Conservation (phyloP, 2,888 invertebrate genomes). For the Drosophila ezoana region DNA sequence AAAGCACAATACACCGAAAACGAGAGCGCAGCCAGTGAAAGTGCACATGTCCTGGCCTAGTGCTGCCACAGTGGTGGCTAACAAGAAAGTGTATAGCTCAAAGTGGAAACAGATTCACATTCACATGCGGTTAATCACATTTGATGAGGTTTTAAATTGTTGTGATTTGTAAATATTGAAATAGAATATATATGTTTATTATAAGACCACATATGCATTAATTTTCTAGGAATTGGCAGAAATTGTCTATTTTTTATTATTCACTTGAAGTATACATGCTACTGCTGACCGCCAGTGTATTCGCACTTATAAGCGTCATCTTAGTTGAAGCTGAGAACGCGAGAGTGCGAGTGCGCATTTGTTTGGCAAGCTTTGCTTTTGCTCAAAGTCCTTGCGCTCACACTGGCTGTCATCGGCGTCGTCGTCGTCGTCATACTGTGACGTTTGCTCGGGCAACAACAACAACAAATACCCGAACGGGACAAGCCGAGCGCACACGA, state of each 20-base stretch:
- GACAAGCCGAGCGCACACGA: slow-evolving; percentile 37
- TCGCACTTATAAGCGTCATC: slow-evolving; percentile 28
- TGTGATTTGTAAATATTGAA: too few species aligned
- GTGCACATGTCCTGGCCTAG: slow-evolving; percentile 71
- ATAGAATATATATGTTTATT: too few species aligned
- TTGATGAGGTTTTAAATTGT: too few species aligned
- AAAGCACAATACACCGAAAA: slow-evolving; percentile 67
- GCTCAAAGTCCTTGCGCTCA: slow-evolving; percentile 53
- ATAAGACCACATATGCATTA: too few species aligned
- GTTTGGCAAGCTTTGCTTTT: slow-evolving; percentile 58
- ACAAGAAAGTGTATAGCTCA: background rate
- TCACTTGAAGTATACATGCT: background rate
- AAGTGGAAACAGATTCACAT: background rate
- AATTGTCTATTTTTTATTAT: too few species aligned
- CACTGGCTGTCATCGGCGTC: slow-evolving; percentile 30
- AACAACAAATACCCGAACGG: slow-evolving; percentile 36
- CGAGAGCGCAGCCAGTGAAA: slow-evolving; percentile 74
- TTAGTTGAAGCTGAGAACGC: slow-evolving; percentile 26
- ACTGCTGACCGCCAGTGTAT: slow-evolving; percentile 47
- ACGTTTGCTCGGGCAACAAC: slow-evolving; percentile 53
- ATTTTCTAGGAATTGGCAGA: too few species aligned
- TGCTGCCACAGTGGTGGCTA: slow-evolving; percentile 44
- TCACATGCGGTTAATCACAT: too few species aligned
- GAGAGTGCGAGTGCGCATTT: slow-evolving; percentile 75
- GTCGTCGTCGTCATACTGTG: slow-evolving; percentile 46